A percentile compares a stretch with the other conserved stretches of the same genome.
phyloP scores from a whole-genome alignment of 1,140 invertebrate species.

The Platorchestia sp. region DNA sequence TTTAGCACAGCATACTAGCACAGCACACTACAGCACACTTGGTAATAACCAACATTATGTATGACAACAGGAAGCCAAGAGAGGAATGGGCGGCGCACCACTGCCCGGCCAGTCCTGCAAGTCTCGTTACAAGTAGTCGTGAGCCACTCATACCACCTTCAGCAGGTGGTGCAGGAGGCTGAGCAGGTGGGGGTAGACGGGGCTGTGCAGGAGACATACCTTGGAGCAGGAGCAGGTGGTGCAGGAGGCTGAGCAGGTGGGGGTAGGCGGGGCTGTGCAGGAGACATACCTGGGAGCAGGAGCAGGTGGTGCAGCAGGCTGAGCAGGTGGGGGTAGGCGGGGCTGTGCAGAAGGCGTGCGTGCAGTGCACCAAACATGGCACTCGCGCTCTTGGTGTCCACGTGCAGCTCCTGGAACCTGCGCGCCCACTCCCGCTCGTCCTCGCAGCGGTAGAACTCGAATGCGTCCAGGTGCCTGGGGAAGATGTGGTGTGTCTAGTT shows the following conservation, averaged over 20 bases:
- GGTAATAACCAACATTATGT: too few species aligned
- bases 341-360: constrained; percentile 90
- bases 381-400: constrained; percentile 94
- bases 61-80: too few species aligned
- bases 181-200: constrained; percentile 92
- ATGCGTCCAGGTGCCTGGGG: constrained; percentile 87
- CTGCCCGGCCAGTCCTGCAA: too few species aligned
- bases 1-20: background rate
- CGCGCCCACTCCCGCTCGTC: constrained; percentile 95
- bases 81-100: too few species aligned
- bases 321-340: constrained; percentile 92
- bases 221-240: constrained; percentile 75
- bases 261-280: constrained; percentile 81
- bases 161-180: constrained; percentile 72
- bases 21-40: background rate
- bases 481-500: too few species aligned
- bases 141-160: background rate
- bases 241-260: constrained; percentile 90
- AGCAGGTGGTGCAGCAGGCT: constrained; percentile 93
- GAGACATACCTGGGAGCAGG: constrained; percentile 86
- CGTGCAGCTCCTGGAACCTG: constrained; percentile 89
- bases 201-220: constrained; percentile 80
- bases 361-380: constrained; percentile 94
- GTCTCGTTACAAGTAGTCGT: too few species aligned
- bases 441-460: constrained; percentile 97